Evolutionary conservation across 2,888 invertebrate genomes (phyloP), one percentile per base, ranked within the genome.

Genomic region (Tetragonula carbonaria): DNA sequence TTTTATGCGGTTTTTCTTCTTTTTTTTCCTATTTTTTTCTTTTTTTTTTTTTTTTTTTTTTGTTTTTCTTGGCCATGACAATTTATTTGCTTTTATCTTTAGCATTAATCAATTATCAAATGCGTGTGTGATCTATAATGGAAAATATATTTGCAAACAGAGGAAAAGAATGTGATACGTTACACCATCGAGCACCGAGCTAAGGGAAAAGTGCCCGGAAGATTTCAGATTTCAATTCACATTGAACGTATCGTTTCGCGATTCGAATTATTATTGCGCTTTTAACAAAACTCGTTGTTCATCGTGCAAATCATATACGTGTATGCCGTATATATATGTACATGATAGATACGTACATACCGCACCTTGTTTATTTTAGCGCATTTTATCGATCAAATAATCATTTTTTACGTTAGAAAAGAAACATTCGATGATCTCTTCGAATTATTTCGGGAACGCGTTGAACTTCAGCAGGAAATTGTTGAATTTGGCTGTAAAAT

Each of bases 401-500:
- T 86, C 80, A 63, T 50, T 83, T 89, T 38, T 87, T 87, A 88
- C 28, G 80, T 84, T 90, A 72, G 82, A 82, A 55, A 77, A 67
- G 28, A 80, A 71, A 74, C 74, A 79, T 75, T 74, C 59, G 38
- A 38, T 28, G 28, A 72, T 76, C 82, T 83, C 57, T n/a, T 50
- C 45, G 38, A 55, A 38, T 38, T 38, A 28, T 28, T 28, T 38
- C 33, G 59, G 78, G 79, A 87, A 78, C 84, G 91, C 89, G 91
- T 93, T 91, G 93, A 88, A 92, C 91, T 92, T 93, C 91, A 92
- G 91, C 91, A 87, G 92, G 28, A 85, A 92, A 92, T 94, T 93
- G 94, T 94, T 94, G 92, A 94, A 93, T 94, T 94, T 93, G 93
- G 92, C 93, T 94, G 94, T 94, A 94, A 93, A 92, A 91, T 93